phyloP scores from a whole-genome alignment of 2,888 invertebrate genomes.

The Copidosoma aretas region DNA sequence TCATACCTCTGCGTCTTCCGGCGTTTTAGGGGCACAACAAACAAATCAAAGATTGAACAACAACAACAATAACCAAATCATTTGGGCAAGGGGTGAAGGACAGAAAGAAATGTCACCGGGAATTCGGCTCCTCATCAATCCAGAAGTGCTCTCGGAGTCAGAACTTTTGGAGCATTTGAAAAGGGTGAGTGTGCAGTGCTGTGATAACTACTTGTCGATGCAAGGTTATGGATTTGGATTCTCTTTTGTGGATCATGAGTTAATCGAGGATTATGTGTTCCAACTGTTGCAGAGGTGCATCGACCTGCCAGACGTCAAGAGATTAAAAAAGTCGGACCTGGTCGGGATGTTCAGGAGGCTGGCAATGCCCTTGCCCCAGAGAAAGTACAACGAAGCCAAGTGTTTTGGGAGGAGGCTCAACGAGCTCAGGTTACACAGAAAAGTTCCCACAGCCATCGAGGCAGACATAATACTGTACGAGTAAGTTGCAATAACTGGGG shows the following conservation, averaged over 20 bases:
- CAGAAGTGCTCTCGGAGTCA: conserved; percentile 52
- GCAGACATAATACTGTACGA: conserved; percentile 27
- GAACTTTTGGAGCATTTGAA: conserved; percentile 50
- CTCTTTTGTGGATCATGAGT: no score
- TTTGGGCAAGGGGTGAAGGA: not conserved
- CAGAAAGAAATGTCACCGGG: conserved; percentile 18
- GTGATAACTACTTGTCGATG: no score
- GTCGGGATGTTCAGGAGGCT: conserved; percentile 53
- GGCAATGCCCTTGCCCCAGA: conserved; percentile 55
- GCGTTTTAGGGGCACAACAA: no score
- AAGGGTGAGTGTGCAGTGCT: conserved; percentile 47
- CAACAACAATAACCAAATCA: no score
- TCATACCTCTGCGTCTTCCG: no score
- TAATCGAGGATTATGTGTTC: no score
- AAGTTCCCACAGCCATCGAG: conserved; percentile 38
- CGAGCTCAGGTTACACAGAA: conserved; percentile 41
- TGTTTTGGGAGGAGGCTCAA: conserved; percentile 46
- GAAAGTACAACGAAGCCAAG: conserved; percentile 43
- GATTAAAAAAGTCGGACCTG: conserved; percentile 48
- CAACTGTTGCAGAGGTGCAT: conserved; percentile 52
- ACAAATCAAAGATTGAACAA: no score
- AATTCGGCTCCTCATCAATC: conserved; percentile 30
- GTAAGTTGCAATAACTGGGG: no score
- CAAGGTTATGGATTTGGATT: no score
- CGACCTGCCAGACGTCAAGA: conserved; percentile 45